Evolutionary conservation across 2,888 invertebrate genomes (phyloP).

Genomic region (Lottia scabra): DNA sequence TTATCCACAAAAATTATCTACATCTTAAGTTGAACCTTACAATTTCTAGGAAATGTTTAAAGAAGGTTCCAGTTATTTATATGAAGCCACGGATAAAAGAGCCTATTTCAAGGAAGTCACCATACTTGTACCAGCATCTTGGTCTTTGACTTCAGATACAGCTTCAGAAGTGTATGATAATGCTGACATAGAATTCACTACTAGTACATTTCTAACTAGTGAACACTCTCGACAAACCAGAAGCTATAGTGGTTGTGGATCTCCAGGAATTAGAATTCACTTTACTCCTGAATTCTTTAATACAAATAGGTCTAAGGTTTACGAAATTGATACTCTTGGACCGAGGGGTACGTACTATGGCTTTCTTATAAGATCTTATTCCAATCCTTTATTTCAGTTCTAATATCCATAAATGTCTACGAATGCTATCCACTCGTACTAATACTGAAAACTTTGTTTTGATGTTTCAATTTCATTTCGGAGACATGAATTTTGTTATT

Average conservation of each 20-base stretch:
- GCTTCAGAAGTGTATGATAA: constrained; percentile 42
- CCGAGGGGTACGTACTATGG: constrained; percentile 11
- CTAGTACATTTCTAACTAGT: neutral
- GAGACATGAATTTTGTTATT: too few species aligned
- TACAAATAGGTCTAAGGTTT: constrained; percentile 9
- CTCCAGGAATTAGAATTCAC: constrained; percentile 49
- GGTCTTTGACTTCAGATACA: constrained; percentile 62
- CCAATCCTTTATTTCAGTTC: too few species aligned
- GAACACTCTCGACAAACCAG: constrained; percentile 21
- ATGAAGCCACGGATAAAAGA: constrained; percentile 72
- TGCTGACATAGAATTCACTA: constrained; percentile 70
- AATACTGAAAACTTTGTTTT: too few species aligned
- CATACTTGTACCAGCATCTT: constrained; percentile 75
- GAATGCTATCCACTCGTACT: too few species aligned
- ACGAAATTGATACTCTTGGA: neutral
- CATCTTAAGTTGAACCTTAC: too few species aligned
- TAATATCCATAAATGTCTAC: too few species aligned
- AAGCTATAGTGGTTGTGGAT: constrained; percentile 53
- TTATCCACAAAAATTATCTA: too few species aligned
- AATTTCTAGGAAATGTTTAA: constrained; percentile 71
- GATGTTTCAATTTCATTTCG: too few species aligned
- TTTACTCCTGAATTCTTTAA: constrained; percentile 52
- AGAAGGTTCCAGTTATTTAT: constrained; percentile 74
- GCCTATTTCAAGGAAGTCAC: constrained; percentile 73
- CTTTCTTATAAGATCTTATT: too few species aligned